Evolutionary conservation across 2,888 invertebrate genomes (phyloP), one percentile per base, ranked within the genome.

Genomic region (Zeuzera pyrina): DNA sequence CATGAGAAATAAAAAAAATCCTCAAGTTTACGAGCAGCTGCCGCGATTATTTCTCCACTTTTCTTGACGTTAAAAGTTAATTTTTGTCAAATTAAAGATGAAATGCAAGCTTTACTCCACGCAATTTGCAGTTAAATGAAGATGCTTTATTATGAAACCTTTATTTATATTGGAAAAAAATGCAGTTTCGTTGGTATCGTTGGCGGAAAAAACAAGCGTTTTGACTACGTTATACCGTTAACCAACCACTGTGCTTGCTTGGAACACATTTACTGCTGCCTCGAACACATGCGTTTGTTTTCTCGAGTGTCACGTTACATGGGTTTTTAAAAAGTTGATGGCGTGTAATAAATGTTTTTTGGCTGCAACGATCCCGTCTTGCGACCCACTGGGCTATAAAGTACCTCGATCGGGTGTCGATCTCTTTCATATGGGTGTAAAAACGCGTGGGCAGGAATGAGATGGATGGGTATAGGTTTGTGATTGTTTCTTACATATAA

Each of bases 311-410:
- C 76, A 54, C 21, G 62, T 78, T 77, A 79, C 79, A 77, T 48
- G 66, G 48, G 54, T 66, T 66, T 66, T 68, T 56, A 65, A 72
- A n/a, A 73, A 78, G 64, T 76, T 77, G 77, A 78, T 72, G 68
- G 73, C 51, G 48, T 57, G 72, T 78, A 68, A 74, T 72, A 74
- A 78, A 79, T 73, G 70, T 63, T 67, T 62, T 72, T 72, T 68
- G 72, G 55, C 66, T 65, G 62, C 60, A 62, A 49, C 61, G 57
- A 57, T 63, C 61, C n/a, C n/a, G n/a, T 59, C 54, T 57, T 41
- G 45, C 45, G 47, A 52, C 47, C 53, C 71, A 69, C 52, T 59
- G 59, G 52, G 50, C 57, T 49, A 55, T 62, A 56, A 66, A 58
- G 49, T 53, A 53, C 53, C 47, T 50, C 50, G 50, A 51, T 38